phyloP scores from a whole-genome alignment of 35 echinoderm and acorn worm genomes.

The Holothuria glaberrima region DNA sequence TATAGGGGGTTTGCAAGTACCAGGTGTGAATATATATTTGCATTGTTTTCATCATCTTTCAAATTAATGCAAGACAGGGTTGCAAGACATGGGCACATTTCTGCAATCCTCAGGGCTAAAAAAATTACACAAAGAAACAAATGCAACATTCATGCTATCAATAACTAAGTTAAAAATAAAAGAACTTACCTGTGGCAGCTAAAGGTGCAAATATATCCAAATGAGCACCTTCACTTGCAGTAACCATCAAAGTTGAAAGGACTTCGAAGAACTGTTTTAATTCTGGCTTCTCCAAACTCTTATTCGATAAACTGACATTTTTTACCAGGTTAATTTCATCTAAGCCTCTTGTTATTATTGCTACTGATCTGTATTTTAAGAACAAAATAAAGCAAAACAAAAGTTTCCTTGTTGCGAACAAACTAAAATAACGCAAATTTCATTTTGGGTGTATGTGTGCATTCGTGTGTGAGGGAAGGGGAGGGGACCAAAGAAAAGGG shows the following conservation, averaged over 20 bases:
- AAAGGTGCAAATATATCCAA: slow-evolving; percentile 91
- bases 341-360: slow-evolving; percentile 54
- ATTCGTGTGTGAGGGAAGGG: too few relatives aligned
- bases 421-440: too few relatives aligned
- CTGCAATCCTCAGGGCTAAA: too few relatives aligned
- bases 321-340: slow-evolving; percentile 61
- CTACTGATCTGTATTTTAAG: not conserved
- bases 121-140: too few relatives aligned
- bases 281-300: slow-evolving; percentile 81
- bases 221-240: slow-evolving; percentile 64
- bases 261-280: slow-evolving; percentile 91
- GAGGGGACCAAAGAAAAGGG: too few relatives aligned
- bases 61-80: too few relatives aligned
- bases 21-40: too few relatives aligned
- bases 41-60: too few relatives aligned
- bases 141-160: not conserved
- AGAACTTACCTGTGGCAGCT: slow-evolving; percentile 80
- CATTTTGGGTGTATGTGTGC: too few relatives aligned
- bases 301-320: slow-evolving; percentile 48
- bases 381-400: not conserved
- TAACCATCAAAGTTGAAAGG: slow-evolving; percentile 48
- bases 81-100: too few relatives aligned
- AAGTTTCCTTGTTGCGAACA: not conserved
- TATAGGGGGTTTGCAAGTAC: too few relatives aligned
- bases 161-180: too few relatives aligned